Base-by-base conservation (phyloP, 2,113 vertebrate genomes). In the Oreochromis niloticus region DNA sequence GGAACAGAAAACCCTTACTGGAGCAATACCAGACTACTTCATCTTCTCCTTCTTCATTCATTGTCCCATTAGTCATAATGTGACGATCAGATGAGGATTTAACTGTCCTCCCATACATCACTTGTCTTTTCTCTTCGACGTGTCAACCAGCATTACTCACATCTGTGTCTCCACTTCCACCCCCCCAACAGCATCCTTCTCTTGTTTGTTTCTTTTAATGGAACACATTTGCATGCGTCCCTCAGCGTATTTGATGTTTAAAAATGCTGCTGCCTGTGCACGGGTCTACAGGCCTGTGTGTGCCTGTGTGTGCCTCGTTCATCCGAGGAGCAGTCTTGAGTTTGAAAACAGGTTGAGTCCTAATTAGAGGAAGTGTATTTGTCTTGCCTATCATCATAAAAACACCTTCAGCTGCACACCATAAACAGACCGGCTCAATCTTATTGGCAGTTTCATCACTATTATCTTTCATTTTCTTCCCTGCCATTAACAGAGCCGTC, bases 171-270 rank as follows among this genome's bases (percentile, higher is more conserved):
- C n/a, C 27, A 1, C 80, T 66, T 63, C 73, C 56, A 9, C 41
- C 39, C 32, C 56, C 46, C 52, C 24, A 12, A 41, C 80, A 41
- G 24, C 71, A 55, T 83, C 82, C 68, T 80, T 30, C 66, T 86
- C 57, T 59, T 84, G 66, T 91, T 88, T 89, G 79, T 87, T 87
- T 93, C 83, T 83, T 83, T 87, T 89, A 90, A 84, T 90, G 57
- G 88, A 86, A 66, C 83, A 66, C 93, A 94, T 94, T 93, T 91
- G 89, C 93, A 92, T 94, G 61, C 5, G 13, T 91, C 92, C 80
- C 81, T 89, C 80, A 34, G 6, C 11, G 34, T 82, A 82, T 89
- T 86, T 87, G 83, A 85, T 46, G 71, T 79, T 87, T 88, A 27
- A 90, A 63, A 66, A 19, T 43, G 36, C 52, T 0, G 5, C 56